Percentiles rank a stretch among this genome's conserved stretches.
Conservation (phyloP, 2,113 vertebrate species). For the Pluvialis apricaria region DNA sequence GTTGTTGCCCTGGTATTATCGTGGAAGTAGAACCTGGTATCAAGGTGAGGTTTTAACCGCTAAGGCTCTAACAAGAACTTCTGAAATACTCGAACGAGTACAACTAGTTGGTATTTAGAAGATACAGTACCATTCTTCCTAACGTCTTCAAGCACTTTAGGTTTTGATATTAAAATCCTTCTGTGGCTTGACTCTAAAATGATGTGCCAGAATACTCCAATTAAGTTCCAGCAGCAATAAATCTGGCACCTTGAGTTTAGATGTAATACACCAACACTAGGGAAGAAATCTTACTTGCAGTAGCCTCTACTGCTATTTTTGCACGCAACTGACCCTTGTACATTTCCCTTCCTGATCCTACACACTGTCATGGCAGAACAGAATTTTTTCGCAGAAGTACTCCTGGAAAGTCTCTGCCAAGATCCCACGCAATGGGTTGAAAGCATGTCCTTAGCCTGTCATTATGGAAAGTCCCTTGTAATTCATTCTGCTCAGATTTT, state of each 20-base stretch:
- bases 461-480: not conserved
- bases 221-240: not conserved
- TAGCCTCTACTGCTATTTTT: not conserved
- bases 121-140: not conserved
- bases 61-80: not conserved
- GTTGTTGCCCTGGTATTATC: not conserved
- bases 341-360: not conserved
- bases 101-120: not conserved
- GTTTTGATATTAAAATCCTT: not conserved
- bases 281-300: not conserved
- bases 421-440: not conserved
- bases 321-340: not conserved
- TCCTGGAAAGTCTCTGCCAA: not conserved
- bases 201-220: not conserved
- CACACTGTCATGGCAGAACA: not conserved
- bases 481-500: not conserved
- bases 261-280: not conserved
- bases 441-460: not conserved
- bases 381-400: not conserved
- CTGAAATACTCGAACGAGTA: not conserved
- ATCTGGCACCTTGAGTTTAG: not conserved
- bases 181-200: not conserved
- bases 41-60: not conserved
- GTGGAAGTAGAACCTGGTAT: not conserved
- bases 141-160: not conserved